Percentiles rank a stretch among this genome's conserved stretches.
Conservation (phyloP, 2,888 invertebrate genomes). For the Athalia rosae region DNA sequence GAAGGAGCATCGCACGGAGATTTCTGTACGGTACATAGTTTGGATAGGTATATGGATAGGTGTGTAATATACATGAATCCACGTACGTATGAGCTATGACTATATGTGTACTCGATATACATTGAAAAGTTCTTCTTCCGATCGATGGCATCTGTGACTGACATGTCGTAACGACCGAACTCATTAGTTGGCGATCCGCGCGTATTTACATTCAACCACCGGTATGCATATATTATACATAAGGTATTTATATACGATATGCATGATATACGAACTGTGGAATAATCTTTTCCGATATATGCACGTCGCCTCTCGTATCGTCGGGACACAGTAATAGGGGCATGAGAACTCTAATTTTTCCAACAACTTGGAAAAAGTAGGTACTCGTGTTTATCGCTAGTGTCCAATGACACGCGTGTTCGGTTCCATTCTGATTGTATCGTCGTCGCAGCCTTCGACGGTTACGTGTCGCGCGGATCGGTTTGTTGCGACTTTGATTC, state of each 20-base stretch:
- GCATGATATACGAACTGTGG: background rate
- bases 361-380: too few relatives aligned
- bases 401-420: too few relatives aligned
- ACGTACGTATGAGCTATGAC: background rate
- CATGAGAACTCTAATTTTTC: too few relatives aligned
- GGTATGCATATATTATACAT: background rate
- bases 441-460: too few relatives aligned
- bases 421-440: too few relatives aligned
- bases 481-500: too few relatives aligned
- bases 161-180: conserved; percentile 44
- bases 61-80: background rate
- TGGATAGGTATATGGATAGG: background rate
- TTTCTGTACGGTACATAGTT: background rate
- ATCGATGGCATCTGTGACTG: conserved; percentile 40
- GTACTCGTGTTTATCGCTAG: too few relatives aligned
- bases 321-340: too few relatives aligned
- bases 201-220: conserved; percentile 34
- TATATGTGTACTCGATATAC: background rate
- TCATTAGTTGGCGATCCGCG: conserved; percentile 37
- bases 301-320: too few relatives aligned
- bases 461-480: too few relatives aligned
- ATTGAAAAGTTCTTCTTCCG: conserved; percentile 22
- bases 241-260: background rate
- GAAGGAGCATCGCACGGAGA: background rate
- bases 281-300: too few relatives aligned